Base-by-base conservation (phyloP, 2,888 invertebrate genomes). In the Cordilura impudica region DNA sequence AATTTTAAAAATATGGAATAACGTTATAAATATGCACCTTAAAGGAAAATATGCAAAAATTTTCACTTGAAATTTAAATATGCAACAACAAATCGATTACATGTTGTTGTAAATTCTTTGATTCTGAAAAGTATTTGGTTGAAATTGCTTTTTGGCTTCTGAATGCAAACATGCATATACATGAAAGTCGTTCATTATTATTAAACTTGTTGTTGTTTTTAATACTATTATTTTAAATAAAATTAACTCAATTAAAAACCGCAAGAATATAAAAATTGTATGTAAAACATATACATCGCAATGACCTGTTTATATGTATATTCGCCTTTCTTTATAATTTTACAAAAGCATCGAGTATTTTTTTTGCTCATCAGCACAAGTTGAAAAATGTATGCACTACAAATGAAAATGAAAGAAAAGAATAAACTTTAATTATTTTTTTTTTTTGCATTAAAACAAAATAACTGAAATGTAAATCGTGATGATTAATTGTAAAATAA, bases 401-500 rank as follows among this genome's bases (percentile, higher is more conserved):
- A n/a, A 54, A 39, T 21, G 66, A 61, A 54, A 49, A 49, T 60
- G 23, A 31, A 35, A 26, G 16, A 21, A 35, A 47, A 65, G 18
- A 51, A 51, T 10, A 43, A 43, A 61, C 16, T 53, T 39, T 54
- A n/a, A n/a, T n/a, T 31, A 31, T 47, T 26, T 54, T 21, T 16
- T 14, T 63, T 39, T 21, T 54, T 21, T n/a, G 45, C 0, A 43
- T 19, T 39, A 2, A 2, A 12, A n/a, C 12, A 39, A 10, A 39
- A 39, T n/a, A n/a, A 39, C 35, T n/a, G 35, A 2, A 43, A 67
- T 67, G 61, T 63, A 78, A 63, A 72, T 72, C 67, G 63, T 29
- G 54, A 56, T 69, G 72, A 78, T 78, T 72, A 78, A 72, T 78
- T 69, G 67, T 63, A 78, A 58, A 72, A 69, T 72, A 67, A 67